Base-by-base conservation (phyloP, 2,113 vertebrate genomes). In the Camelus bactrianus region DNA sequence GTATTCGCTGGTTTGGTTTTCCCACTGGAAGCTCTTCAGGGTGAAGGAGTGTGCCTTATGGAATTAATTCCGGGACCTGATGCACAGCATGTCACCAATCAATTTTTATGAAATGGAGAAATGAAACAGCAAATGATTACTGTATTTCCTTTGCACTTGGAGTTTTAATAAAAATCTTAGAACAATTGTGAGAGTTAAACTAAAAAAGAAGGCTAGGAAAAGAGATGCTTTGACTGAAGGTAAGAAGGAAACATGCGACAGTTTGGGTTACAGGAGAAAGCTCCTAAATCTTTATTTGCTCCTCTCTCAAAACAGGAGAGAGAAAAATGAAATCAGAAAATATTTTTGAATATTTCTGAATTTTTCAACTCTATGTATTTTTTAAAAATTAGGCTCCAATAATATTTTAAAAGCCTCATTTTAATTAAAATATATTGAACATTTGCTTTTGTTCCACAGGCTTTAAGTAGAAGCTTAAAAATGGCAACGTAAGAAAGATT, bases 391-490 rank as follows among this genome's bases (percentile, higher is more conserved):
- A 56, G 4, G 42, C 62, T 89, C 1, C 42, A 52, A 26, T 28
- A 26, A 35, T 75, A 96, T 92, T 70, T 84, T 38, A 93, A 73
- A 69, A 52, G 1, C 2, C 58, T 9, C n/a, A 22, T 13, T 32
- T 70, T 86, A 90, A 72, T 50, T 88, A 1, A 91, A 46, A 50
- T 30, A 3, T 46, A n/a, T 77, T 77, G 26, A 95, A 46, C 32
- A 32, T 54, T 60, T 87, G 5, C 3, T 81, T 94, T 96, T 79
- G 38, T 42, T 72, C 17, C 12, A n/a, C 1, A 83, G 16, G 12
- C 9, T 80, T 81, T 85, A 94, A 81, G 12, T 91, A 77, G 22
- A 14, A 85, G 8, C 32, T 94, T 95, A 81, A 92, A 96, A 81
- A 64, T 77, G 20, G 11, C 32, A 70, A 58, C 28, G 11, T 6